These are phyloP conservation scores for Ganaspis brasiliensis DNA, from an alignment of 2,888 invertebrate genomes.

Conservation along the genomic window DNA sequence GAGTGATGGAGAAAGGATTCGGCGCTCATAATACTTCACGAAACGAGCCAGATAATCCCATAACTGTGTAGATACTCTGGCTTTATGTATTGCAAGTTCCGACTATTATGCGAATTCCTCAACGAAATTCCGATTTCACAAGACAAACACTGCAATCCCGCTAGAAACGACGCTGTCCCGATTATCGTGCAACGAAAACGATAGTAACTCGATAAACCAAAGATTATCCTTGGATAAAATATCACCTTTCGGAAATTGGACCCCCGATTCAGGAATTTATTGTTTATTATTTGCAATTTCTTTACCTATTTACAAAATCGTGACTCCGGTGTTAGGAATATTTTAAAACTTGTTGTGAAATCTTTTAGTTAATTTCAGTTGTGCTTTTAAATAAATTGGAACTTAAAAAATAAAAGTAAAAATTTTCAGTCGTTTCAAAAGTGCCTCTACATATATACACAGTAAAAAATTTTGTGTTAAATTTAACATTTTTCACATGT, in stretches of 20 bases:
- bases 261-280: background rate
- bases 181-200: constrained; percentile 11
- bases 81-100: constrained; percentile 11
- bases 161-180: background rate
- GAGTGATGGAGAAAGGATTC: constrained; percentile 30
- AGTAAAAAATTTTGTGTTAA: too few species aligned
- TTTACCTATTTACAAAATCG: background rate
- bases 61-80: constrained; percentile 7
- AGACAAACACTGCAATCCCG: constrained; percentile 29
- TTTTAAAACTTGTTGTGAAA: too few species aligned
- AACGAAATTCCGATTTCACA: constrained; percentile 35
- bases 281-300: background rate
- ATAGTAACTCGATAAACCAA: constrained; percentile 1
- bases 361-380: too few species aligned
- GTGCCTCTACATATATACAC: too few species aligned
- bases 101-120: constrained; percentile 27
- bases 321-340: too few species aligned
- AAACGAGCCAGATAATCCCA: constrained; percentile 29
- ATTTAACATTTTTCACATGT: too few species aligned
- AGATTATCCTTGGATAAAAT: constrained; percentile 6
- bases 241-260: constrained; percentile 5
- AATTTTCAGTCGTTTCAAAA: too few species aligned
- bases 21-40: constrained; percentile 27
- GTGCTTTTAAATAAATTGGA: too few species aligned
- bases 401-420: too few species aligned